Evolutionary conservation across 1,140 invertebrate genomes (phyloP), one percentile per base, ranked within the genome.

Genomic region (Trialeurodes vaporariorum): DNA sequence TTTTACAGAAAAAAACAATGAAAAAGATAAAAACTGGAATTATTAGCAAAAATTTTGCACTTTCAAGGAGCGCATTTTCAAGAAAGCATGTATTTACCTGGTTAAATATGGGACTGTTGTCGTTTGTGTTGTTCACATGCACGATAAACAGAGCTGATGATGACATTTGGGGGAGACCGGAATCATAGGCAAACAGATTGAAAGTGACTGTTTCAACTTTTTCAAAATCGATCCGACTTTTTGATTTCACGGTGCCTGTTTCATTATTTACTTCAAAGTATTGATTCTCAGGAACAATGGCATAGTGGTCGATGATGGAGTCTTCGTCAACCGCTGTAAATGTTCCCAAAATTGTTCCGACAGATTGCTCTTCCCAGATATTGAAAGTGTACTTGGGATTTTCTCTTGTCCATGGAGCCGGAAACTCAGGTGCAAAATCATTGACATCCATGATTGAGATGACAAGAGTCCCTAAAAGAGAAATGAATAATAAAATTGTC

Each of bases 401-500:
- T 59, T 85, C 84, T 72, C 83, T 81, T 0, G 86, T 89, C 88
- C 90, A 90, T 0, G 89, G 88, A 63, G 83, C 80, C 65, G 81
- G 75, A 72, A 92, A 91, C 69, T 79, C 77, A 12, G 87, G 87
- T 1, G 84, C 78, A 68, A 83, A 81, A 70, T 85, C 84, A 75
- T 89, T 89, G 22, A 86, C 87, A 75, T 95, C 93, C 34, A 93
- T 87, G 60, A 96, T 90, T 1, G 87, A 92, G 25, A 96, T 87
- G 67, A 94, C 87, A 2, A 96, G 78, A 64, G 87, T 85, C 26
- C 92, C 91, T 86, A 76, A 27, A 71, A 70, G 71, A 65, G 25
- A 1, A 68, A 26, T 61, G 23, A 2, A 64, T 1, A 25, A 60
- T 25, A 1, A 60, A 66, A n/a, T n/a, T n/a, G n/a, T n/a, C n/a